Evolutionary conservation across 2,888 invertebrate genomes (phyloP).

Genomic region (Halocaridina rubra): DNA sequence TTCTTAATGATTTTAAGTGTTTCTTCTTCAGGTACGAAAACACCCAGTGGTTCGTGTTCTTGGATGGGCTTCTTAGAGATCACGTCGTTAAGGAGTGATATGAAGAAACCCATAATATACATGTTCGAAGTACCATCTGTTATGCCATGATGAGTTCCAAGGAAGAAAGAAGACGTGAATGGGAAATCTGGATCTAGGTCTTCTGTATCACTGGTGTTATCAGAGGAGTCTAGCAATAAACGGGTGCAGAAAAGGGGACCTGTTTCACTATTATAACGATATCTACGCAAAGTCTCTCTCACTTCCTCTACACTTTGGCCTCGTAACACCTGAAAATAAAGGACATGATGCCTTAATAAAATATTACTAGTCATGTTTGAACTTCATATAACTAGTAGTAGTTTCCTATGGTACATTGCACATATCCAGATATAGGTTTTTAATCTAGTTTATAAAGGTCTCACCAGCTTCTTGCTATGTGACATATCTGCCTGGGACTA

Average conservation of each 20-base stretch:
- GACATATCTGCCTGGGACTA: no score
- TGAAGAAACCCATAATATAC: not conserved
- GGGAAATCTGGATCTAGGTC: not conserved
- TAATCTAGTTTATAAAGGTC: not conserved
- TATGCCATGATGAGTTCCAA: not conserved
- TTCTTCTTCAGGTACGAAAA: not conserved
- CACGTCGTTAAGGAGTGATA: not conserved
- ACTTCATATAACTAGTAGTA: not conserved
- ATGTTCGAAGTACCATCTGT: constrained; percentile 12
- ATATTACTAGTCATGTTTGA: not conserved
- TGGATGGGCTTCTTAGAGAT: not conserved
- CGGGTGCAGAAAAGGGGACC: constrained; percentile 13
- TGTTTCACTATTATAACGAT: not conserved
- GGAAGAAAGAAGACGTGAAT: not conserved
- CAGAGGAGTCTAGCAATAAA: not conserved
- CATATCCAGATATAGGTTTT: not conserved
- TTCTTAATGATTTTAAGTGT: not conserved
- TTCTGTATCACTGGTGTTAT: not conserved
- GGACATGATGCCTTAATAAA: not conserved
- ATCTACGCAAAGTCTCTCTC: not conserved
- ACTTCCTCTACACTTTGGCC: not conserved
- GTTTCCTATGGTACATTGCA: no score
- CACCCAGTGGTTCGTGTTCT: not conserved
- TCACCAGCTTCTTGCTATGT: no score
- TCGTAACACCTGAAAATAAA: not conserved